These are phyloP conservation scores for Amphiprion ocellaris DNA, from an alignment of 2,113 vertebrate species.

Conservation along the genomic window DNA sequence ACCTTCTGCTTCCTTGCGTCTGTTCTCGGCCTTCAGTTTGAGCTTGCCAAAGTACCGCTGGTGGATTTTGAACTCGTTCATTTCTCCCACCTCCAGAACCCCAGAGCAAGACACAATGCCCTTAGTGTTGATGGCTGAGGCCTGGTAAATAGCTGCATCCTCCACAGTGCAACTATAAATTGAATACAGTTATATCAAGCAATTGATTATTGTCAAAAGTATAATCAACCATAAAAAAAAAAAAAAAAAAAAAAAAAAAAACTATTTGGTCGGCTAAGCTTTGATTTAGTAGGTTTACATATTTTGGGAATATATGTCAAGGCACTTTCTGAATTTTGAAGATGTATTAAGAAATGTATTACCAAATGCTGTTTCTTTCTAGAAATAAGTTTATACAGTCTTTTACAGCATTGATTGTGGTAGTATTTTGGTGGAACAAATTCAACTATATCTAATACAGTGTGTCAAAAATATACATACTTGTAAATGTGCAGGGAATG, in stretches of 20 bases:
- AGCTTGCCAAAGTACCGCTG: conserved; percentile 95
- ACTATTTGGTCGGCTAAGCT: not conserved
- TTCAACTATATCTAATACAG: not conserved
- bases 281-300: not conserved
- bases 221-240: not conserved
- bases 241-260: too few species aligned
- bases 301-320: not conserved
- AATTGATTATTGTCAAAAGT: not conserved
- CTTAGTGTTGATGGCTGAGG: conserved; percentile 94
- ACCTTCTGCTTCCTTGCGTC: conserved; percentile 87
- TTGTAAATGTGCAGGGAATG: conserved; percentile 96
- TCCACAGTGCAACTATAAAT: conserved; percentile 91
- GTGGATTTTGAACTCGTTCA: conserved; percentile 98
- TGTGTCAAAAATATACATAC: conserved; percentile 80
- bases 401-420: too few species aligned
- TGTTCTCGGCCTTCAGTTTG: conserved; percentile 91
- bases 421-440: not conserved
- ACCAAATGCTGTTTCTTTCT: too few species aligned
- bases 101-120: conserved; percentile 98
- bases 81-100: conserved; percentile 95
- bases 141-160: conserved; percentile 98
- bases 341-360: too few species aligned
- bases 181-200: not conserved
- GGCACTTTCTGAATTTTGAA: not conserved
- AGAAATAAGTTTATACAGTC: too few species aligned